Evolutionary conservation across 2,888 invertebrate species (phyloP), one percentile per base, ranked within the genome.

Genomic region (Saturnia japonica): DNA sequence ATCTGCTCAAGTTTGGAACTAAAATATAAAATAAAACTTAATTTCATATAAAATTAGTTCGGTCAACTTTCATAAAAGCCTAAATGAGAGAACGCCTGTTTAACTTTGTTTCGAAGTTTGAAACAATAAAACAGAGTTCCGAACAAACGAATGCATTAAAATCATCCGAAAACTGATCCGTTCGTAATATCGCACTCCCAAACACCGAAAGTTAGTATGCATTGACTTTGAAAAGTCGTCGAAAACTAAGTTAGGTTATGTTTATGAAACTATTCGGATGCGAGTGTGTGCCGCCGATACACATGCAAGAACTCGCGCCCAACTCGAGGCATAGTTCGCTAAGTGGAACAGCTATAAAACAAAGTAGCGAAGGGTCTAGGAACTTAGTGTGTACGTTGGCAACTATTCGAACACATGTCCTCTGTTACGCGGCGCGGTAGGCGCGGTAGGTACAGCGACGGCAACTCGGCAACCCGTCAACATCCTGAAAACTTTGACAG

Each of bases 181-280:
- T 91, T 93, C 91, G 91, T 93, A 92, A 93, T 92, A 93, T 91
- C 90, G 87, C 91, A 91, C 91, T 90, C 86, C 87, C 89, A 92
- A 91, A 93, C 93, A 91, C 91, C 91, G 90, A 91, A 93, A 94
- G 93, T 94, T 93, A 93, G 93, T 91, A 94, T 94, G 93, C 93
- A 93, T 94, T 94, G 93, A 94, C 93, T 94, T 94, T 94, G 93
- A 93, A 94, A 93, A 93, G 93, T 94, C 88, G 93, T 92, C 93
- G 93, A 91, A 93, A 94, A 94, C 93, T 93, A 91, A 93, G 93
- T 94, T 93, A 88, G 91, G 93, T 92, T 93, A 93, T 94, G 93
- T 94, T 93, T 94, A 94, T 94, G 93, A 91, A 94, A 94, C 93
- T 94, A 94, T 94, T 93, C 91, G 88, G 92, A 88, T 91, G 90